Conservation (phyloP, 1,140 invertebrate species). For the Trichoplusia ni region DNA sequence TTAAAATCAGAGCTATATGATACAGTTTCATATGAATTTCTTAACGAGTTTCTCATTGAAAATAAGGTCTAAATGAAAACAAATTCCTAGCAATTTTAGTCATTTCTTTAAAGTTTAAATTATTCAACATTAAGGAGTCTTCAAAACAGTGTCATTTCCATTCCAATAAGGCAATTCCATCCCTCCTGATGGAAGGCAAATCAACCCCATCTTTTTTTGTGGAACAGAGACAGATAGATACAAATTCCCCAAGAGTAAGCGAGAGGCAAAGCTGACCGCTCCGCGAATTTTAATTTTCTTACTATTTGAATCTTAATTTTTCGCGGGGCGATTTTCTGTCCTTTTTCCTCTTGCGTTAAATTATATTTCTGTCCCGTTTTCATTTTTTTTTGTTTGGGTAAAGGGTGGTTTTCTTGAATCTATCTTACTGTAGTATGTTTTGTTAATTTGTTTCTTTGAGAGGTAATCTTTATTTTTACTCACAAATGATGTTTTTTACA, state of each 20-base stretch:
- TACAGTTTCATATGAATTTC: no score
- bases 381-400: slow-evolving; percentile 40
- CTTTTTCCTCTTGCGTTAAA: slow-evolving; percentile 31
- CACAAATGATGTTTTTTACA: slow-evolving; percentile 11
- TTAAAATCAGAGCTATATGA: no score
- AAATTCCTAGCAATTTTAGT: no score
- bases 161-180: slow-evolving; percentile 65
- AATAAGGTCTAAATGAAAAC: no score
- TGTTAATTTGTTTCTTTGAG: slow-evolving; percentile 50
- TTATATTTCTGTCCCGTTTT: slow-evolving; percentile 37
- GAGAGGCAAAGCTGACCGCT: slow-evolving; percentile 63
- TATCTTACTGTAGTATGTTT: slow-evolving; percentile 38
- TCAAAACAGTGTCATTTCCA: slow-evolving; percentile 60
- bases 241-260: slow-evolving; percentile 35
- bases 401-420: slow-evolving; percentile 23
- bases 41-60: no score
- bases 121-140: slow-evolving; percentile 22
- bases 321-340: slow-evolving; percentile 54
- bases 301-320: slow-evolving; percentile 81
- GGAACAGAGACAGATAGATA: slow-evolving; percentile 49
- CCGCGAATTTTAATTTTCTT: slow-evolving; percentile 80
- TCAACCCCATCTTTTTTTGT: slow-evolving; percentile 72
- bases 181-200: slow-evolving; percentile 60
- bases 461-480: slow-evolving; percentile 35
- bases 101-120: slow-evolving; percentile 26